Evolutionary conservation across 2,888 invertebrate genomes (phyloP).

Genomic region (Alitta virens): DNA sequence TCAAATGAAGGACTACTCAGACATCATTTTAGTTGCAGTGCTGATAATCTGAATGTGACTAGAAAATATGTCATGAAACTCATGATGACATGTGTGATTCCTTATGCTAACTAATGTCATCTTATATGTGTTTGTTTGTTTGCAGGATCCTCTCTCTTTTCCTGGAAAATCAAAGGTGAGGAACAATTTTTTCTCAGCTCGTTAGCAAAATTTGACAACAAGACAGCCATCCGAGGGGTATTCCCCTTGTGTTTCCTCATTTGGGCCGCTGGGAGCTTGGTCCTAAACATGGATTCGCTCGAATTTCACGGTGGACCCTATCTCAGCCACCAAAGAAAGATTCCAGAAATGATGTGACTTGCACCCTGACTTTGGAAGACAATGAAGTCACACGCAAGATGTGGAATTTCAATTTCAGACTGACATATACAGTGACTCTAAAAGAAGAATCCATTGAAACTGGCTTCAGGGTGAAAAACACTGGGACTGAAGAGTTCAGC

Average conservation of each 20-base stretch:
- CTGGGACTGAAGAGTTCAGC: constrained; percentile 61
- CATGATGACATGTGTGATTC: too few species aligned
- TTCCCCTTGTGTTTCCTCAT: constrained; percentile 97
- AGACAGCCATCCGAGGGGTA: constrained; percentile 92
- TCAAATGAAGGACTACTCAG: too few species aligned
- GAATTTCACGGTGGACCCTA: constrained; percentile 86
- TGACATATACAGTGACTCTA: constrained; percentile 87
- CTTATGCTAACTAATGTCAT: too few species aligned
- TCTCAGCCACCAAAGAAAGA: constrained; percentile 81
- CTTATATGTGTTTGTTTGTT: constrained; percentile 39
- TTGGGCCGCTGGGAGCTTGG: constrained; percentile 94
- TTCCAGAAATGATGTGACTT: constrained; percentile 13
- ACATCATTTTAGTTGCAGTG: too few species aligned
- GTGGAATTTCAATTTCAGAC: constrained; percentile 88
- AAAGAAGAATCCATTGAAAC: constrained; percentile 89
- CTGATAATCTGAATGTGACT: too few species aligned
- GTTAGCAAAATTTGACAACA: constrained; percentile 86
- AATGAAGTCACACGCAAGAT: constrained; percentile 87
- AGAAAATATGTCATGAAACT: too few species aligned
- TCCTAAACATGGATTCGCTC: constrained; percentile 94
- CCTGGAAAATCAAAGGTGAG: constrained; percentile 94
- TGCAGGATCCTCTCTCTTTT: constrained; percentile 91
- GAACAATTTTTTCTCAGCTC: constrained; percentile 95
- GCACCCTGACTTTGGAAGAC: constrained; percentile 59
- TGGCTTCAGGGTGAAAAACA: constrained; percentile 78